Base-by-base conservation (phyloP, 1,140 invertebrate genomes). In the Maniola jurtina region DNA sequence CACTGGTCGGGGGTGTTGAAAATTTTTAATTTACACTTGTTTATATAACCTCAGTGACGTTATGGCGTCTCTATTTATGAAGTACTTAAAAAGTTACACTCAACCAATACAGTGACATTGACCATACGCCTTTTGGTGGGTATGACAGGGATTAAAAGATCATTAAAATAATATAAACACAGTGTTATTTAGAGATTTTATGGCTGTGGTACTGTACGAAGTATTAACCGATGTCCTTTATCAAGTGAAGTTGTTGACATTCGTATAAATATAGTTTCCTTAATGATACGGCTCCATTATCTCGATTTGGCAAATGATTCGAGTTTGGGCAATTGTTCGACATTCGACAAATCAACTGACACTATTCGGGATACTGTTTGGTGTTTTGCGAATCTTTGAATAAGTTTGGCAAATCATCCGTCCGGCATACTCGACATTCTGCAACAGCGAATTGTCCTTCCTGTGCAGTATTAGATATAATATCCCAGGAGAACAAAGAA, bases 11-110 rank as follows among this genome's bases (percentile, higher is more conserved):
- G n/a, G n/a, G n/a, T n/a, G n/a, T n/a, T n/a, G n/a, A n/a, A n/a
- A n/a, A n/a, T n/a, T n/a, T n/a, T n/a, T n/a, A n/a, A n/a, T n/a
- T n/a, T n/a, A n/a, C n/a, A n/a, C n/a, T n/a, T n/a, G n/a, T 25
- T 25, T 82, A 83, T 81, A 76, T 81, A 83, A 83, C 71, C 60
- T n/a, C 64, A 50, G 65, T 78, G 79, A 81, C 75, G 76, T 55
- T 77, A 75, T 79, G 66, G 48, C 42, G 68, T 64, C 62, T 59
- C 76, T 84, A 81, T 83, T 81, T 77, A 72, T 79, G 79, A 73
- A 76, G 47, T 25, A 55, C 48, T 34, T 58, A 62, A 50, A 55
- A 63, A 68, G 75, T 74, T 70, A 73, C 61, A 66, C 62, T 61
- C 64, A 50, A 60, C 52, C 38, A 45, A 68, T 73, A 72, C 55